phyloP scores from a whole-genome alignment of 2,888 invertebrate species.

The Dioctria rufipes region DNA sequence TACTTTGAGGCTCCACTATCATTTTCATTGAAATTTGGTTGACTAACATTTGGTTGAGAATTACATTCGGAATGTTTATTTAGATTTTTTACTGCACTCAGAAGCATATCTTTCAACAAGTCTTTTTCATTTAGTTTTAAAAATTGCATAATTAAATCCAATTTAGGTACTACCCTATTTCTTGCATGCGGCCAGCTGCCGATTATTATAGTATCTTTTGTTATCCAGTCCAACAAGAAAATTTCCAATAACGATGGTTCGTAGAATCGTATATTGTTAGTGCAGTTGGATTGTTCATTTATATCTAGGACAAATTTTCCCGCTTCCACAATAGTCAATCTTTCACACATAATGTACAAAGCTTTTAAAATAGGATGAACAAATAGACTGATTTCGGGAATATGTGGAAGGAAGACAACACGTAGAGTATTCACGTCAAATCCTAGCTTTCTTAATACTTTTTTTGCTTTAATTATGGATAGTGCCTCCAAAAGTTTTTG shows the following conservation, averaged over 20 bases:
- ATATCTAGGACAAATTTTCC: slow-evolving; percentile 63
- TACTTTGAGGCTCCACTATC: slow-evolving; percentile 30
- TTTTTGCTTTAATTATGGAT: slow-evolving; percentile 70
- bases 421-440: slow-evolving; percentile 64
- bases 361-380: slow-evolving; percentile 72
- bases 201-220: slow-evolving; percentile 63
- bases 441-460: slow-evolving; percentile 70
- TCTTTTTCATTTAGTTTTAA: slow-evolving; percentile 66
- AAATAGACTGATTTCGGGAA: slow-evolving; percentile 65
- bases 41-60: background rate
- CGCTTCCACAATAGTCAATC: slow-evolving; percentile 66
- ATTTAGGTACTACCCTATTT: slow-evolving; percentile 62
- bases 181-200: slow-evolving; percentile 60
- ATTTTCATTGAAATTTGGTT: slow-evolving; percentile 48
- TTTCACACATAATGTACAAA: slow-evolving; percentile 71
- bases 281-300: slow-evolving; percentile 58
- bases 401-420: slow-evolving; percentile 68
- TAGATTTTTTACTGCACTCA: slow-evolving; percentile 31
- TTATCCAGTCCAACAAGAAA: slow-evolving; percentile 67
- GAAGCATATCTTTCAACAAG: slow-evolving; percentile 62
- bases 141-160: slow-evolving; percentile 61
- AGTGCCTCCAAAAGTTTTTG: slow-evolving; percentile 73
- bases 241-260: slow-evolving; percentile 66
- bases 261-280: slow-evolving; percentile 65
- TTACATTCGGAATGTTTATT: background rate